Percentiles rank a stretch among this genome's conserved stretches.
These are phyloP conservation scores for Epinotia nisella DNA, from an alignment of 2,888 invertebrate species.

Conservation along the genomic window DNA sequence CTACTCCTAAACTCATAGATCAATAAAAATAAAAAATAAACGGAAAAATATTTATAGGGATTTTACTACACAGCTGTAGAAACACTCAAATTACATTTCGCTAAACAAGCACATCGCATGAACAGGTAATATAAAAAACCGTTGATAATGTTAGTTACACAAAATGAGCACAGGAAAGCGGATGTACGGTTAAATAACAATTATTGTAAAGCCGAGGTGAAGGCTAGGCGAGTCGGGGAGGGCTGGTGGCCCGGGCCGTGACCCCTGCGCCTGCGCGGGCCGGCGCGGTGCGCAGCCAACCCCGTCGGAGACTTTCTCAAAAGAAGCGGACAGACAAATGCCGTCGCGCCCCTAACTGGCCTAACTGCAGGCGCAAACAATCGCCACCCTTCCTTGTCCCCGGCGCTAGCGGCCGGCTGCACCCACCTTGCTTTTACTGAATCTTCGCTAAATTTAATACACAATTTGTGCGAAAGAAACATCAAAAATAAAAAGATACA, in stretches of 20 bases:
- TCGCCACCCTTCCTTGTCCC: slow-evolving; percentile 60
- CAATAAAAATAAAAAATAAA: not conserved
- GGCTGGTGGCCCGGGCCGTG: slow-evolving; percentile 82
- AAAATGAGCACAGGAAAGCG: slow-evolving; percentile 50
- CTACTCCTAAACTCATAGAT: not conserved
- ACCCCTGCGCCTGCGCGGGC: slow-evolving; percentile 81
- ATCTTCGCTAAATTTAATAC: slow-evolving; percentile 18
- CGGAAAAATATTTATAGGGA: not conserved
- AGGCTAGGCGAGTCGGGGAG: slow-evolving; percentile 60
- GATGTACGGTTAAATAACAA: slow-evolving; percentile 45
- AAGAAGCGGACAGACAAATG: slow-evolving; percentile 78
- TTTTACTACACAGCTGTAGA: slow-evolving; percentile 1
- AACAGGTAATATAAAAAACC: not conserved
- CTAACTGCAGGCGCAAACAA: slow-evolving; percentile 62
- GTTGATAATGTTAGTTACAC: not conserved
- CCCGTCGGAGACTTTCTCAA: slow-evolving; percentile 82
- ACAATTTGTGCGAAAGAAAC: slow-evolving; percentile 20
- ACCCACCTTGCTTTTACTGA: slow-evolving; percentile 46
- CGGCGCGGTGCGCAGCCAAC: slow-evolving; percentile 63
- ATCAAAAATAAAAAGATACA: slow-evolving; percentile 6
- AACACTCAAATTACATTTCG: slow-evolving; percentile 26
- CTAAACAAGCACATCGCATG: slow-evolving; percentile 25
- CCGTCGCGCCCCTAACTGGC: slow-evolving; percentile 71
- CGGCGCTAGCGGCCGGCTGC: slow-evolving; percentile 29
- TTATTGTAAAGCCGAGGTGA: slow-evolving; percentile 53